Evolutionary conservation across 2,797 vertebrate species (phyloP), one percentile per base, ranked within the genome.

Genomic region (Sebastes vulpes): DNA sequence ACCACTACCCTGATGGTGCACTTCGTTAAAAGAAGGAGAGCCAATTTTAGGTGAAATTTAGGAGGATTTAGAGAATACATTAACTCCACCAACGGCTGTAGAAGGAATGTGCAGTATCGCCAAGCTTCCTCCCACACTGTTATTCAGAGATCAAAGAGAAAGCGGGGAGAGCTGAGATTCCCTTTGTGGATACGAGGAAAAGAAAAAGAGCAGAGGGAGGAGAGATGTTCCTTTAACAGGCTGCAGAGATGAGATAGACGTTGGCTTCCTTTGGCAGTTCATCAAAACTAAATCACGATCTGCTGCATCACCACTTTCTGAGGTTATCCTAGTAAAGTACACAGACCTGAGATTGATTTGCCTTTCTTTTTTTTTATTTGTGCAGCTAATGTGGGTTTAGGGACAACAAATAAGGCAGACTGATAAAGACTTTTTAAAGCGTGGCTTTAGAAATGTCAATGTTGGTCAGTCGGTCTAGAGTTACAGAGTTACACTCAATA

Each of bases 71-170:
- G 63, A 64, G 79, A 81, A 85, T 74, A 63, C 77, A 64, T 88
- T 67, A 65, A 75, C 65, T 50, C 9, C 50, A 64, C 7, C 26
- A 10, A 9, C 26, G 50, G 46, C 64, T 79, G 29, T 63, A 71
- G n/a, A 66, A 66, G 28, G 56, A 87, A 79, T 74, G 60, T 71
- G 65, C 72, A 31, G 68, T 3, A 81, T 61, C 2, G 5, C 72
- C 68, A 75, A 46, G 63, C 71, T 69, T 78, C 74, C 89, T 72
- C 86, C 81, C 84, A 90, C 84, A 74, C 72, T 79, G 69, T 68
- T 77, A 80, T 38, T 68, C 75, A 54, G 77, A 82, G 88, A 93
- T 93, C 84, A 94, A 90, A 93, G 88, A 76, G 69, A 88, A 88
- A 86, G 57, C 57, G n/a, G 70, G 46, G 58, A 68, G 74, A 71